Evolutionary conservation across 2,888 invertebrate genomes (phyloP), one percentile per base, ranked within the genome.

Genomic region (Carabus problematicus): DNA sequence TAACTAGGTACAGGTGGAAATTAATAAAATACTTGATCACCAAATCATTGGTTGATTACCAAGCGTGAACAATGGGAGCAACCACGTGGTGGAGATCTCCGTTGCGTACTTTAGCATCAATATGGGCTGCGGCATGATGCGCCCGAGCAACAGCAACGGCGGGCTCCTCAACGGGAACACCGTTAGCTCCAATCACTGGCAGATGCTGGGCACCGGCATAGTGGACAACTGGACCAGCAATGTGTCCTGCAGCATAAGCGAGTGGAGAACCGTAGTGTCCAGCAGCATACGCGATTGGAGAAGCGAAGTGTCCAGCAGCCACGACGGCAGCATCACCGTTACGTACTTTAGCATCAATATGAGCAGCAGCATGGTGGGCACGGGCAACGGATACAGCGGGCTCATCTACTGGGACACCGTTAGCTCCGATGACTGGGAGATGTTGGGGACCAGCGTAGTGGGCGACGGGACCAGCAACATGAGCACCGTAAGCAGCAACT

Each of bases 111-210:
- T 78, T 79, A 69, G 80, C 80, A 73, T 54, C 70, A 18, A 52
- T 47, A 19, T 66, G 61, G 72, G 86, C 82, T 70, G 86, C 86
- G 72, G 87, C 86, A n/a, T 49, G 43, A 0, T 29, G 58, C 16
- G 64, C 63, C 12, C 39, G 49, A 16, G 62, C 58, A 42, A 55
- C 62, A 8, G 54, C 67, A 39, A 55, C 70, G n/a, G 67, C 63
- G 47, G 42, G 29, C 19, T 63, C 19, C 62, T 89, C 88, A 49
- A 88, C 85, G 58, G 86, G 85, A 77, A 86, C 86, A 9, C 85
- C 85, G 74, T 86, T 84, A 59, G 81, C 84, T 69, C 85, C 86
- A 69, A 79, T 74, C 1, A 78, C 77, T 16, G 81, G 81, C 16
- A 76, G 70, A 62, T 83, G 83, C 74, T 83, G 82, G 12, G 72